A percentile compares a stretch with the other conserved stretches of the same genome.
Evolutionary conservation across 2,113 vertebrate genomes (phyloP).

Genomic region (Stegostoma tigrinum): DNA sequence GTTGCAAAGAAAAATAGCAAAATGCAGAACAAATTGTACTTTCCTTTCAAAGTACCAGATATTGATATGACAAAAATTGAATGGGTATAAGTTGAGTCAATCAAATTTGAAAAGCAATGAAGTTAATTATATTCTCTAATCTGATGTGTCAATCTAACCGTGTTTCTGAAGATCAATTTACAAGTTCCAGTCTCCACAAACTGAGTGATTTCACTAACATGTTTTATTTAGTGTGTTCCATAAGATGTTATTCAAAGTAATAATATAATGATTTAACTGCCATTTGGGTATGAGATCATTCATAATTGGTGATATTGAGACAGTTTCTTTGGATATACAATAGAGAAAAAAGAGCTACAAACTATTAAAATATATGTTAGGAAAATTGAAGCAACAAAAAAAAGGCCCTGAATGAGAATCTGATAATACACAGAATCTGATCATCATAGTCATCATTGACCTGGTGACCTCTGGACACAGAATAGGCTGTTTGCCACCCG

Average conservation of each 20-base stretch:
- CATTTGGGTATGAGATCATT: background rate
- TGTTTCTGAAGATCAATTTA: background rate
- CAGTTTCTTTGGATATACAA: background rate
- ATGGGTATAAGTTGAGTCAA: background rate
- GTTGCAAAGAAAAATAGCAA: background rate
- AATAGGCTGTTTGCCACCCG: background rate
- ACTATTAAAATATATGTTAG: background rate
- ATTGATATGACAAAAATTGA: background rate
- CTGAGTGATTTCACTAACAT: background rate
- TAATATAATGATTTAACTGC: background rate
- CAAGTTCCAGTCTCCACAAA: background rate
- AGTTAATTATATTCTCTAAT: background rate
- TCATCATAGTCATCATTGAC: background rate
- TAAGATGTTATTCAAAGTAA: background rate
- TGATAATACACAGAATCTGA: background rate
- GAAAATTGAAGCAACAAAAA: background rate
- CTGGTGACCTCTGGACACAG: background rate
- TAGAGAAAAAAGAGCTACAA: background rate
- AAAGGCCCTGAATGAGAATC: background rate
- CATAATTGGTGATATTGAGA: background rate
- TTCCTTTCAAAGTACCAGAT: background rate
- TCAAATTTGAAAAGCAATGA: background rate
- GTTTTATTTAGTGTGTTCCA: background rate
- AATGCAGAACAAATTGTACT: background rate
- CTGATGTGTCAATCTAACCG: background rate